Evolutionary conservation across 1,140 invertebrate genomes (phyloP), one percentile per base, ranked within the genome.

Genomic region (Mya arenaria): DNA sequence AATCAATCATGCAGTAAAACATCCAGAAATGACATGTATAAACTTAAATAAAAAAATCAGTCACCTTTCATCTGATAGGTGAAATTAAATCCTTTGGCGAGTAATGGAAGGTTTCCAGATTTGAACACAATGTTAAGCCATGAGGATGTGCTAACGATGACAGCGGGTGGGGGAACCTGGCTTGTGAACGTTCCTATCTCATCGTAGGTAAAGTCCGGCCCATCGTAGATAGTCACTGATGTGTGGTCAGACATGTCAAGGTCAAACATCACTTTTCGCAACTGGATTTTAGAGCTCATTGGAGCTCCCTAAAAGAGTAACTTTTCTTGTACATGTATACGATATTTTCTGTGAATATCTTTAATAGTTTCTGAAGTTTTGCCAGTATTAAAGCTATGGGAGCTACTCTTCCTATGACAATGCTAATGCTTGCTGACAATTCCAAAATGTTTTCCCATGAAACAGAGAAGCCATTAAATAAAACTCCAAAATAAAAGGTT

Each of bases 31-130:
- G n/a, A n/a, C n/a, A n/a, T n/a, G n/a, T n/a, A n/a, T n/a, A n/a
- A n/a, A n/a, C n/a, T 30, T 44, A 52, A 48, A 44, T 56, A 19
- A 32, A 8, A 4, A 36, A 4, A 4, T 34, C 1, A 71, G 56
- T 80, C 55, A 89, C 89, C 89, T 86, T 87, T 89, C 48, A 83
- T 83, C 62, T 89, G 89, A 78, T 83, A 89, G 15, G 87, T 85
- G 37, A 84, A 58, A 63, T 86, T 88, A 69, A 89, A 89, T 65
- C 87, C 87, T n/a, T n/a, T n/a, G n/a, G n/a, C n/a, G n/a, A n/a
- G n/a, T n/a, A n/a, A n/a, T n/a, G n/a, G n/a, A 28, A 55, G 52
- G 25, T 63, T 39, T 56, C 86, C 80, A 30, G 62, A 52, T 56
- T 86, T 80, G 55, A 89, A 88, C 1, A 79, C 66, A 52, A 89